Base-by-base conservation (phyloP, 2,113 vertebrate species). In the Perca fluviatilis region DNA sequence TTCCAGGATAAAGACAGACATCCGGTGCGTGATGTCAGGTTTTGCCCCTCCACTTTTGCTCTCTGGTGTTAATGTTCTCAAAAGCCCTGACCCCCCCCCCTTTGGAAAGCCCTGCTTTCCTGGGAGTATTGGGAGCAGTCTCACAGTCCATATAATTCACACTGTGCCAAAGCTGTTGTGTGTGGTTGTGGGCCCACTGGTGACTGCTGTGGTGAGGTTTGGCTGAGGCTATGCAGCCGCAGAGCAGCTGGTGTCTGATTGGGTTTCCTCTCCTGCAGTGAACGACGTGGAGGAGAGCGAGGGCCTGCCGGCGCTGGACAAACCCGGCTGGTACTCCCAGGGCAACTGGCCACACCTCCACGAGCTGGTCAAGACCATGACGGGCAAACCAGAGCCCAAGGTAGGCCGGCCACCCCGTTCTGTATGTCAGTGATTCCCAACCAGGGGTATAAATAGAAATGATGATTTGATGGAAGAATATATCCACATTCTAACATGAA, bases 291-390 rank as follows among this genome's bases (percentile, higher is more conserved):
- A 99, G 83, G 96, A 96, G 71, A 92, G 68, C 16, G 96, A 97
- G 74, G 94, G 94, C 4, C 93, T 99, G 68, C 94, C 95, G 0
- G 94, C 94, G 4, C 90, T 99, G 86, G 97, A 99, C 57, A 98
- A 97, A 68, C 96, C 97, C 0, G 98, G 98, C 85, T 99, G 98
- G 98, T 99, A 99, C 92, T 99, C 97, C 40, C 98, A 99, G 91
- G 98, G 98, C 15, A 99, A 99, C 54, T 96, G 97, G 92, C 94
- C 87, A 30, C 98, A 99, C 86, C 97, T 99, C 25, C 96, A 96
- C 33, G 95, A 99, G 43, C 95, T 99, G 46, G 95, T 99, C 75
- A 98, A 96, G 94, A 97, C 94, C 88, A 97, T 99, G 95, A 98
- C 96, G 0, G 94, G 96, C 87, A 99, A 97, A 88, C 16, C 95